Base-by-base conservation (phyloP, 2,888 invertebrate genomes). In the Cacoxenus indagator region DNA sequence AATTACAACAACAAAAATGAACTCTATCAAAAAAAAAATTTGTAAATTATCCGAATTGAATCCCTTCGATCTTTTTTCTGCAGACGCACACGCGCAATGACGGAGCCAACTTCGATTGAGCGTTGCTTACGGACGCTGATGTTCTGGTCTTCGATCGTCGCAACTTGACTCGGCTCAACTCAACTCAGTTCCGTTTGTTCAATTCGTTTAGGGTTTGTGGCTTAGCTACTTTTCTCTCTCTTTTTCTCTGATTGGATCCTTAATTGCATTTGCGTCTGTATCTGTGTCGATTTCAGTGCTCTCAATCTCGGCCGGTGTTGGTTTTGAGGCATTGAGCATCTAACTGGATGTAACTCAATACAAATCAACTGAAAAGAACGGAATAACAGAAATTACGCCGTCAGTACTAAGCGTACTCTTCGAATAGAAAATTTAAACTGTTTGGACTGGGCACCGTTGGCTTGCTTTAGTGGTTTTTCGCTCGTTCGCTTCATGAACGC, bases 401-500 rank as follows among this genome's bases (percentile, higher is more conserved):
- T 85, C 77, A 74, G 77, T 83, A 84, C 84, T 81, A 80, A 82
- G 79, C 85, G 84, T 76, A 81, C 84, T 78, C 85, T 83, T 85
- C 85, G 85, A 76, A 81, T 82, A 78, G 78, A 85, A 79, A 83
- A 84, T 82, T 78, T 75, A 77, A 84, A 85, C 85, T 82, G 81
- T 77, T 77, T 75, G 73, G 69, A 69, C 71, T 77, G 76, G 75
- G 74, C 70, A 71, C 68, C 62, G 69, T n/a, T n/a, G 76, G 64
- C 61, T 68, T 31, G 66, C 55, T n/a, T n/a, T n/a, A n/a, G n/a
- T 43, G 45, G 45, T n/a, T 43, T 43, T n/a, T n/a, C 11, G 2
- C 45, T 5, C 3, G 11, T n/a, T n/a, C n/a, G n/a, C n/a, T n/a
- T n/a, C n/a, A n/a, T n/a, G n/a, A n/a, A n/a, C 45, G n/a, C 45